Evolutionary conservation across 2,888 invertebrate genomes (phyloP), one percentile per base, ranked within the genome.

Genomic region (Calephelis perditalis): DNA sequence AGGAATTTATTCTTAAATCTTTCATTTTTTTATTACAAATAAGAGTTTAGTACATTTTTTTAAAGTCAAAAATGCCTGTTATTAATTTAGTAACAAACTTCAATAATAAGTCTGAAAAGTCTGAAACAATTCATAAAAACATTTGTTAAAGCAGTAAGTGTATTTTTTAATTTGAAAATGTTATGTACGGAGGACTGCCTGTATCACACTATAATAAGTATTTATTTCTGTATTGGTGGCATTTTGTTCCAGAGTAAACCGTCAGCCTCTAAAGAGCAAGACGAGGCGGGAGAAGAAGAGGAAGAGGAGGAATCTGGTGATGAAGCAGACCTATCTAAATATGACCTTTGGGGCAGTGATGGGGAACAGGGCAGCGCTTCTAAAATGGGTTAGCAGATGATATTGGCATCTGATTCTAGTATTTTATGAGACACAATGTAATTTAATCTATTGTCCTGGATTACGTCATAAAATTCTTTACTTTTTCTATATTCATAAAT

Each of bases 321-420:
- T 61, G 90, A 91, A 59, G 95, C 92, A 10, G 95, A 96, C 79
- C 87, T 96, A 57, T 94, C 95, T 36, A 96, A 96, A 77, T 96
- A 96, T 78, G 95, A 95, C 76, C 85, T 96, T 54, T 95, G 95
- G 93, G 95, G 94, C 63, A 92, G 92, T 67, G 94, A 93, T 64
- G 93, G 92, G 56, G 93, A 91, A 62, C 81, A 90, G 66, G 80
- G 78, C 57, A 77, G 77, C 64, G 71, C 83, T 36, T 78, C 81
- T 3, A 85, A 85, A 75, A 63, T 74, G 65, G 85, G 84, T 82
- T 65, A 68, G 68, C 65, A 52, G 52, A 52, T 52, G 52, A 35
- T 52, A 52, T 35, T 52, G 35, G 52, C 52, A 52, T 35, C 35
- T 52, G 52, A 35, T 35, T 40, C 7, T 40, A 40, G 40, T 40